Base-by-base conservation (phyloP, 2,113 vertebrate species). In the Aramus guarauna region DNA sequence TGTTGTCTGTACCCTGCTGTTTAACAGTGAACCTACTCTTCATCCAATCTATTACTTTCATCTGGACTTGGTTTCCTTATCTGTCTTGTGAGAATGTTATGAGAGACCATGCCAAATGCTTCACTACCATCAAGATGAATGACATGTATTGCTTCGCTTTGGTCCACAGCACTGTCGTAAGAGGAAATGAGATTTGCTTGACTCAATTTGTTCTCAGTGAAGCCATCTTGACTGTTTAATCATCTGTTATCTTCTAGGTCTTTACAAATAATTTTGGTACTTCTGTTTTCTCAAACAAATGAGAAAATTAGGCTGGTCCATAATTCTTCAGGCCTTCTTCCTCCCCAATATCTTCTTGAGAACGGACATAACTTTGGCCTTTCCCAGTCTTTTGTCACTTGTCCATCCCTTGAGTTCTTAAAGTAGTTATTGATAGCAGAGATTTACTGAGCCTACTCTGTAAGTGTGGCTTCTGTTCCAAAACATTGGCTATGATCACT, bases 111-210 rank as follows among this genome's bases (percentile, higher is more conserved):
- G 34, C 47, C 43, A 82, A 81, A 78, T 68, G 66, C 85, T 90
- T 60, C 9, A 11, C 60, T 71, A 23, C 56, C 62, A 56, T 89
- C 77, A 88, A 90, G 94, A 97, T 95, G 74, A 87, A 96, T 88
- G 87, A 76, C 2, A 4, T 45, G 56, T 36, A 68, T 90, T 96
- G 74, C 85, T 87, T 90, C 87, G 80, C 73, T 36, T 85, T 64
- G 77, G 84, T 91, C 80, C 55, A 53, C 75, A 92, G 75, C 55
- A 72, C 85, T 81, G 43, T 75, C 69, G 9, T 48, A 75, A 81
- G n/a, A 94, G 95, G 95, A 97, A 96, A 97, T 97, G 84, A 97
- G 92, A 93, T 95, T 94, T 95, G 81, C 80, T 91, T 71, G 43
- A 32, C 52, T 81, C 86, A 59, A 92, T 96, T 90, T 96, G 58